Evolutionary conservation across 2,888 invertebrate species (phyloP).

Genomic region (Nebria brevicollis): DNA sequence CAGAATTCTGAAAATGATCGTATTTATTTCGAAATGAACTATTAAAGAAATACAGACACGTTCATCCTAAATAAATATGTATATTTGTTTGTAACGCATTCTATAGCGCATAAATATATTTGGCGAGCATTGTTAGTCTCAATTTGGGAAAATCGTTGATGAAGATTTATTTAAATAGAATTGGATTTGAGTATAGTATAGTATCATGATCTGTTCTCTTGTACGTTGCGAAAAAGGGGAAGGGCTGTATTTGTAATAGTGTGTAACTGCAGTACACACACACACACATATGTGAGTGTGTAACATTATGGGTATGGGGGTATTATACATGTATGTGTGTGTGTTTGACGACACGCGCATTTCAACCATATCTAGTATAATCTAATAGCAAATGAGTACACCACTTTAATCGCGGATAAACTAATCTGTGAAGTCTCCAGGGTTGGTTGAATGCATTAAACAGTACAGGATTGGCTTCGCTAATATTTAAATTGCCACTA

Average conservation of each 20-base stretch:
- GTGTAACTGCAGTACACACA: neutral
- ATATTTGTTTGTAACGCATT: too few relatives aligned
- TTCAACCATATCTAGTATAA: slow-evolving; percentile 41
- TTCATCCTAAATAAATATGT: too few relatives aligned
- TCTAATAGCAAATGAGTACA: slow-evolving; percentile 52
- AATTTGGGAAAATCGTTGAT: too few relatives aligned
- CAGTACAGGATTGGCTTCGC: slow-evolving; percentile 13
- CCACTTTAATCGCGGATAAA: slow-evolving; percentile 54
- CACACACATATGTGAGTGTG: neutral
- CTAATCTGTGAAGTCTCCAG: slow-evolving; percentile 54
- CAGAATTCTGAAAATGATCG: too few relatives aligned
- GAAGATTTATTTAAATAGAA: neutral
- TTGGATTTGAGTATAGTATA: neutral
- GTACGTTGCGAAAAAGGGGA: neutral
- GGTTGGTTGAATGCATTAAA: slow-evolving; percentile 50
- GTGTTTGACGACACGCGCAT: slow-evolving; percentile 13
- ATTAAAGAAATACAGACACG: too few relatives aligned
- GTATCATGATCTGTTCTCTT: neutral
- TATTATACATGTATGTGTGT: neutral
- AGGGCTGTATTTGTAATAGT: neutral
- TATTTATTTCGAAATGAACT: too few relatives aligned
- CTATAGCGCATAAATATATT: too few relatives aligned
- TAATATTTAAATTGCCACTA: neutral
- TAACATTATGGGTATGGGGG: neutral
- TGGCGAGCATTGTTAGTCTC: too few relatives aligned